Base-by-base conservation (phyloP, 1,140 invertebrate species). In the Pteromalus puparum region DNA sequence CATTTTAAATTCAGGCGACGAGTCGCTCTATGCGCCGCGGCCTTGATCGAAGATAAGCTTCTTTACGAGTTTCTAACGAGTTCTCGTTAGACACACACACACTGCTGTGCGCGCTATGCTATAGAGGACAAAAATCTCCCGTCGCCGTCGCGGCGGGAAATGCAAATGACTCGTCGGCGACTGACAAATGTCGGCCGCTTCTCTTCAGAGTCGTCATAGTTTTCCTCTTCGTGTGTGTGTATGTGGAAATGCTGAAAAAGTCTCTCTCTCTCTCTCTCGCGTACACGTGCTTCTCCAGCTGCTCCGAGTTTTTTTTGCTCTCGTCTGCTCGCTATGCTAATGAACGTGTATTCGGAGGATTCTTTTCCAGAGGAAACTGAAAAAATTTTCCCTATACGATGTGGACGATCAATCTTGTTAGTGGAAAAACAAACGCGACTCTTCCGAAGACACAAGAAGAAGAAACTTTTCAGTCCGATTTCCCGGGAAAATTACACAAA, bases 61-160 rank as follows among this genome's bases (percentile, higher is more conserved):
- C 67, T 79, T 84, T 79, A 84, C 76, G 76, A 79, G 82, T 84
- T 84, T 79, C 67, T 84, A 84, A 84, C 76, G 76, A 84, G 82
- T 34, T 72, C 77, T 79, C 82, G 76, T 84, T 84, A 84, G 76
- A 48, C 73, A 38, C 73, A 38, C 30, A 42, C 38, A 42, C 38
- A 12, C 38, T 34, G 34, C 34, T 34, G 15, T 53, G 1, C 6
- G 30, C 30, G 30, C 4, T 34, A 5, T 34, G 6, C 30, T 61
- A 61, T 61, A 61, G 53, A 42, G 42, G 48, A 78, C 53, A 53
- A 65, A 78, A 78, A 78, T 78, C 61, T 34, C 4, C 2, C 73
- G 26, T 9, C 3, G 15, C 9, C 67, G 26, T 26, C 21, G 18
- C 9, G n/a, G 34, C 72, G 53, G 73, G 38, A 82, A 77, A 83